These are phyloP conservation scores for Smithornis capensis DNA, from an alignment of 2,113 vertebrate genomes.

Conservation along the genomic window DNA sequence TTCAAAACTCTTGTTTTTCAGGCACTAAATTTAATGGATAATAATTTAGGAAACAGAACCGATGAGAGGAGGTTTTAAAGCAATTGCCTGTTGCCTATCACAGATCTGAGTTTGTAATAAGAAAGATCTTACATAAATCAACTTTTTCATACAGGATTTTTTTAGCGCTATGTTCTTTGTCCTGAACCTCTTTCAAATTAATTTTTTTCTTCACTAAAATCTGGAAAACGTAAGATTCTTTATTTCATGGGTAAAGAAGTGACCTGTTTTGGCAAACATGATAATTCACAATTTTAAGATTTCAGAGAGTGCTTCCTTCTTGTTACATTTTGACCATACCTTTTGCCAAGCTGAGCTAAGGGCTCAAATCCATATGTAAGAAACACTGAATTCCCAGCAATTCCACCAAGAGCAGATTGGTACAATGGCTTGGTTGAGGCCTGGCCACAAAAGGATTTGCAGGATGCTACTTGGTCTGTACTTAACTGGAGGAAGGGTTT, in stretches of 20 bases:
- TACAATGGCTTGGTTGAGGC: not conserved
- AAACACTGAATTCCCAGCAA: not conserved
- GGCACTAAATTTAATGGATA: not conserved
- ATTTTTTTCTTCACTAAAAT: not conserved
- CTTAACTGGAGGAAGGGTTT: not conserved
- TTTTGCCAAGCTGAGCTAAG: not conserved
- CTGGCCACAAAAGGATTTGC: not conserved
- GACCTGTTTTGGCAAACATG: not conserved
- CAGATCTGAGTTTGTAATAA: not conserved
- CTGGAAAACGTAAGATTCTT: not conserved
- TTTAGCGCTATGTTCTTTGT: not conserved
- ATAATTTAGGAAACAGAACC: not conserved
- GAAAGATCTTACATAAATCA: not conserved
- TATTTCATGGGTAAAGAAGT: not conserved
- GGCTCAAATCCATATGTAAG: not conserved
- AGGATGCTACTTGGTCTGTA: not conserved
- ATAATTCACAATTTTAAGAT: not conserved
- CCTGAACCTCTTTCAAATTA: not conserved
- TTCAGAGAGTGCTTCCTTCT: not conserved
- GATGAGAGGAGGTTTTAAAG: not conserved
- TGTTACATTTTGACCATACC: not conserved
- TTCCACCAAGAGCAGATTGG: not conserved
- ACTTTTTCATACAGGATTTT: not conserved
- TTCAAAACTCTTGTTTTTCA: not conserved
- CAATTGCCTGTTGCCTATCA: not conserved